These are phyloP conservation scores for Scomber colias DNA, from an alignment of 2,113 vertebrate species.

Conservation along the genomic window DNA sequence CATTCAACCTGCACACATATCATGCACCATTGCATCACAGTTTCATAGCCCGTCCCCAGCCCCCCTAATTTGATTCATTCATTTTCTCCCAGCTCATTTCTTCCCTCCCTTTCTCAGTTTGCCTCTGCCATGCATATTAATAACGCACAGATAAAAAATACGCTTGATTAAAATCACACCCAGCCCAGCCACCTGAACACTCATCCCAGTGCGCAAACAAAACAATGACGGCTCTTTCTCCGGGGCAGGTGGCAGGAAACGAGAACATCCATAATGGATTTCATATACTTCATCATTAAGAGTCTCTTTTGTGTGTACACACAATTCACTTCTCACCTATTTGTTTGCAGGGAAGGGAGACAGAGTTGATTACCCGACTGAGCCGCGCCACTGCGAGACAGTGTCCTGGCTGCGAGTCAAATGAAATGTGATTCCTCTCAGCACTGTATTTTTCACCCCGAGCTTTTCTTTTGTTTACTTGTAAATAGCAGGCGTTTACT, in stretches of 20 bases:
- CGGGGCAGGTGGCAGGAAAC: conserved; percentile 54
- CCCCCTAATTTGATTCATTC: conserved; percentile 74
- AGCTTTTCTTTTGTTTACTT: conserved; percentile 60
- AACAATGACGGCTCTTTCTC: conserved; percentile 65
- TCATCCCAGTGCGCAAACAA: conserved; percentile 35
- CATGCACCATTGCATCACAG: conserved; percentile 65
- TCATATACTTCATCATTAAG: conserved; percentile 66
- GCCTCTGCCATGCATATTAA: conserved; percentile 76
- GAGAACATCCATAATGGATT: conserved; percentile 69
- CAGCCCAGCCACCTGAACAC: conserved; percentile 45
- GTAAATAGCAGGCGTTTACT: conserved; percentile 59
- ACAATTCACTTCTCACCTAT: conserved; percentile 65
- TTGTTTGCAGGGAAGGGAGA: conserved; percentile 54
- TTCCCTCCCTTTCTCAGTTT: conserved; percentile 49
- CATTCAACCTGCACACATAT: conserved; percentile 45
- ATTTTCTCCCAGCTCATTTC: conserved; percentile 69
- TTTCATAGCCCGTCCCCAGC: conserved; percentile 56
- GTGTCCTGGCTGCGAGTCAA: conserved; percentile 55
- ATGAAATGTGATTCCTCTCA: conserved; percentile 60
- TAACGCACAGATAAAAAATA: conserved; percentile 71
- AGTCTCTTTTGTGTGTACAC: conserved; percentile 60
- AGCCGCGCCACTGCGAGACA: conserved; percentile 27
- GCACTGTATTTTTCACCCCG: conserved; percentile 27
- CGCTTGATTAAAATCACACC: conserved; percentile 75
- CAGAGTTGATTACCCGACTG: conserved; percentile 62